Base-by-base conservation (phyloP, 1,140 invertebrate species). In the Drosophila triauraria region DNA sequence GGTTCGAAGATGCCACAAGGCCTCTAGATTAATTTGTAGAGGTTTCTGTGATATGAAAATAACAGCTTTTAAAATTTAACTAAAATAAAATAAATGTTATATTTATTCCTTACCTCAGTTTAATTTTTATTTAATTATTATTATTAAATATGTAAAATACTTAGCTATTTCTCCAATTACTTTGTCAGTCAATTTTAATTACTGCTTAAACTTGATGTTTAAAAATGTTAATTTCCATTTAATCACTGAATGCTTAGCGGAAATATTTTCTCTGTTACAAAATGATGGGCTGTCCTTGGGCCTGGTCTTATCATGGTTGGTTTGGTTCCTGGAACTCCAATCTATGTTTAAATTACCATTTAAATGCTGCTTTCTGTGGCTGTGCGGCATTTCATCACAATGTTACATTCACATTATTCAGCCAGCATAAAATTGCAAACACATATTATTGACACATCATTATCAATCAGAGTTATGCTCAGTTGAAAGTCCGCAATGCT, bases 401-500 rank as follows among this genome's bases (percentile, higher is more conserved):
- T 74, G 70, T 43, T 60, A 38, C 70, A 74, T 74, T 72, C 74
- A 64, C 77, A 63, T 72, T 80, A 70, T 59, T 57, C 64, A 56
- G 62, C n/a, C 70, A 81, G 81, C 80, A 87, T 83, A 77, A 88
- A 88, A 88, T 87, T 84, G 83, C 85, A 80, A 80, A 80, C 82
- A 79, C 76, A 86, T 80, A 76, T 91, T 91, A 91, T 91, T 91
- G 87, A 87, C 86, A 91, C 86, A 91, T 87, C 80, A 80, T 91
- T 91, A 91, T 91, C 80, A 91, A 91, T 91, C 87, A 86, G 78
- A 67, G 79, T 68, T 60, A 78, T 81, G 56, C 57, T 78, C 35
- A 70, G 54, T 56, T 57, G 54, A 44, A 67, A 56, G 57, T 54
- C 44, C 27, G 67, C 53, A 83, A 77, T 86, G 84, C 71, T 87